These are phyloP conservation scores for Therioaphis trifolii DNA, from an alignment of 2,888 invertebrate genomes.

Conservation along the genomic window DNA sequence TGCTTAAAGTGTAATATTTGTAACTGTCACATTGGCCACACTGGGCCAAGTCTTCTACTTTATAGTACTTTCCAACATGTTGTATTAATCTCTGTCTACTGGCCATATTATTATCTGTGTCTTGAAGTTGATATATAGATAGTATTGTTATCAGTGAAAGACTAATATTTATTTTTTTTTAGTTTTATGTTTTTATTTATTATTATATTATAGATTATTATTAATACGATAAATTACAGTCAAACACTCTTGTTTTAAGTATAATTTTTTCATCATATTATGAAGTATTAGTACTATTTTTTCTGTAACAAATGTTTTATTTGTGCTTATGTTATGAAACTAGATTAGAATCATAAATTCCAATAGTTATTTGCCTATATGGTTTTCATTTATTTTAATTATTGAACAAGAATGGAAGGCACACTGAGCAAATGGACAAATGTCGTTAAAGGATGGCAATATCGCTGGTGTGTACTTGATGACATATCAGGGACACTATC, in stretches of 20 bases:
- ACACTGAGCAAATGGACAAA: constrained; percentile 97
- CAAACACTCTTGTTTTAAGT: neutral
- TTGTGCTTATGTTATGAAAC: neutral
- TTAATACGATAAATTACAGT: neutral
- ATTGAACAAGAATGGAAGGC: constrained; percentile 80
- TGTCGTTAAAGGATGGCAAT: constrained; percentile 99
- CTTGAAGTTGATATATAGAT: neutral
- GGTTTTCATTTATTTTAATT: constrained; percentile 17
- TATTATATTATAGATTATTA: neutral
- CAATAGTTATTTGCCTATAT: constrained; percentile 36
- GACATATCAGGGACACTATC: constrained; percentile 95
- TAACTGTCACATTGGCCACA: constrained; percentile 46
- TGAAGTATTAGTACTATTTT: neutral
- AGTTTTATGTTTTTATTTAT: constrained; percentile 31
- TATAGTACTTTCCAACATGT: constrained; percentile 6
- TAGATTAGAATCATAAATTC: constrained; percentile 16
- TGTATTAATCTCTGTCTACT: neutral
- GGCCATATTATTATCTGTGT: neutral
- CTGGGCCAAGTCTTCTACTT: constrained; percentile 22
- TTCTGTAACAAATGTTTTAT: neutral
- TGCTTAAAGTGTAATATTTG: too few species aligned
- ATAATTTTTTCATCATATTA: neutral
- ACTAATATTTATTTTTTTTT: constrained; percentile 33
- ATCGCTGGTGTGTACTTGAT: constrained; percentile 98
- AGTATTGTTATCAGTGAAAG: constrained; percentile 42